Percentiles rank a stretch among this genome's conserved stretches.
Evolutionary conservation across 2,888 invertebrate species (phyloP).

Genomic region (Hyppa rectilinea): DNA sequence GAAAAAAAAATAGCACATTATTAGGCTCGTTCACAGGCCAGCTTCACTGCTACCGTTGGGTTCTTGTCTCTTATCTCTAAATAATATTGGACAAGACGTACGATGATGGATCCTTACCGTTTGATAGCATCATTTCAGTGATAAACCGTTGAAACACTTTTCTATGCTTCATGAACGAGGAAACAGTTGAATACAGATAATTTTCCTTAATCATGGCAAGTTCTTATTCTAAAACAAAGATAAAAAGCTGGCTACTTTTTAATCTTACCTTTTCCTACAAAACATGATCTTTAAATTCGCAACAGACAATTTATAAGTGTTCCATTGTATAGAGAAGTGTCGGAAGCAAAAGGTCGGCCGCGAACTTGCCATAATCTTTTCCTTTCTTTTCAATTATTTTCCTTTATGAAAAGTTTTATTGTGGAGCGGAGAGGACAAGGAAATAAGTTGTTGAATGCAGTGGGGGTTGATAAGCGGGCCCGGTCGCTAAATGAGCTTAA

Average conservation of each 20-base stretch:
- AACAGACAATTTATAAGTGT: slow-evolving; percentile 34
- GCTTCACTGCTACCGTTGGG: no score
- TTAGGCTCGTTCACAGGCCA: no score
- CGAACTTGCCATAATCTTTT: slow-evolving; percentile 51
- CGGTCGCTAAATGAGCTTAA: slow-evolving; percentile 82
- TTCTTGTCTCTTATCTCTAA: no score
- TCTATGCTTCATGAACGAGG: neutral
- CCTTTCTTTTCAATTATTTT: slow-evolving; percentile 62
- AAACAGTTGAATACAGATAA: neutral
- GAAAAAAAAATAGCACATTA: no score
- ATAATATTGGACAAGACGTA: no score
- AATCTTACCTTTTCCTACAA: neutral
- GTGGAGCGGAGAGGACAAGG: slow-evolving; percentile 49
- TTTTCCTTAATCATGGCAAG: neutral
- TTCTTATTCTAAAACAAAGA: neutral
- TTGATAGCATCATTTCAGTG: neutral
- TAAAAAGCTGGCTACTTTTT: neutral
- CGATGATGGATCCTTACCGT: no score
- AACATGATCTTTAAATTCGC: slow-evolving; percentile 19
- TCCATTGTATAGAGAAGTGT: slow-evolving; percentile 24
- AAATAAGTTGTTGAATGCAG: slow-evolving; percentile 72
- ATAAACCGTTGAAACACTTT: neutral
- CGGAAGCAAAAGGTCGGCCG: slow-evolving; percentile 43
- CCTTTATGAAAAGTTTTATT: slow-evolving; percentile 63
- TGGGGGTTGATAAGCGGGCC: slow-evolving; percentile 65